phyloP scores from a whole-genome alignment of 2,888 invertebrate species.

The Drosophila paramelanica region DNA sequence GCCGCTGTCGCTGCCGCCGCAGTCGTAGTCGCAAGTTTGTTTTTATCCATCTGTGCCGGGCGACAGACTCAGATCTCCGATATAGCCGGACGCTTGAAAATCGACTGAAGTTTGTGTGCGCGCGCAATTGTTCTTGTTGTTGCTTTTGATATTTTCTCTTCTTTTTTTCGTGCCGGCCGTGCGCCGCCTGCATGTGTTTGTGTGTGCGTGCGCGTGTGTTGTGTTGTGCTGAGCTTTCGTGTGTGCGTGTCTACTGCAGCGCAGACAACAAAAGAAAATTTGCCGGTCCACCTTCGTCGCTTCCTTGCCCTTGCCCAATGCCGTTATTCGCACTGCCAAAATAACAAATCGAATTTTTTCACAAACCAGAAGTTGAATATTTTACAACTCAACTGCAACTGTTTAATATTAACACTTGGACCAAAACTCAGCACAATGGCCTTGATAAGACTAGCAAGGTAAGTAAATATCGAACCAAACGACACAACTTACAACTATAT shows the following conservation, averaged over 20 bases:
- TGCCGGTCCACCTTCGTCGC: slow-evolving; percentile 49
- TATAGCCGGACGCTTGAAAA: slow-evolving; percentile 40
- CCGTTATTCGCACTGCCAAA: slow-evolving; percentile 79
- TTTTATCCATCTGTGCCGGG: slow-evolving; percentile 57
- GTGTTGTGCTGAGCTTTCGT: slow-evolving; percentile 15
- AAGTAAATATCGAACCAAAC: slow-evolving; percentile 46
- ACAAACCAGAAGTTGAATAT: slow-evolving; percentile 37
- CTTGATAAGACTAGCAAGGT: slow-evolving; percentile 82
- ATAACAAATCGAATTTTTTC: slow-evolving; percentile 52
- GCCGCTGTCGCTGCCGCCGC: slow-evolving; percentile 21
- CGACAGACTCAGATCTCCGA: slow-evolving; percentile 43
- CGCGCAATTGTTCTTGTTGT: slow-evolving; percentile 53
- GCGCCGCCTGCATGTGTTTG: slow-evolving; percentile 36
- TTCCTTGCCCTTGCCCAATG: slow-evolving; percentile 51
- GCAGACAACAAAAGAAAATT: slow-evolving; percentile 48
- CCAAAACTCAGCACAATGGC: slow-evolving; percentile 70
- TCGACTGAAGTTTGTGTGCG: slow-evolving; percentile 49
- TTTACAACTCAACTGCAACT: slow-evolving; percentile 49
- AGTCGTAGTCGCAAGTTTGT: slow-evolving; percentile 41
- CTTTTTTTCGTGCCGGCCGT: slow-evolving; percentile 49
- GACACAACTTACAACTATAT: not conserved
- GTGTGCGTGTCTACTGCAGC: slow-evolving; percentile 36
- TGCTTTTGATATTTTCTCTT: slow-evolving; percentile 32
- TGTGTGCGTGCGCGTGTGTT: slow-evolving; percentile 30
- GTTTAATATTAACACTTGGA: slow-evolving; percentile 29